phyloP scores from a whole-genome alignment of 2,888 invertebrate species.

The Meiosimyza platycephala region DNA sequence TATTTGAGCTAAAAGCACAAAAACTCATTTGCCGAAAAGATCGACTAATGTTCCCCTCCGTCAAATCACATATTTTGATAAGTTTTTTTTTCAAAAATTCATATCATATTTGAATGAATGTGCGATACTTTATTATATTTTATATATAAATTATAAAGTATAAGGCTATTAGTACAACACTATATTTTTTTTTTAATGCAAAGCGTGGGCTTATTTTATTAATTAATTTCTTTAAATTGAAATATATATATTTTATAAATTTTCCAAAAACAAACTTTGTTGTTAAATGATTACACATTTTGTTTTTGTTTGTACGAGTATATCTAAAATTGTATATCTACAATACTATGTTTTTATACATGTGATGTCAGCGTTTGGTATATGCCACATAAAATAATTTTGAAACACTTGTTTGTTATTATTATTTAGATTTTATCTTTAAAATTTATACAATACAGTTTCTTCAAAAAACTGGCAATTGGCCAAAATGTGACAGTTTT shows the following conservation, averaged over 20 bases:
- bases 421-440: background rate
- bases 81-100: too few relatives aligned
- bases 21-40: too few relatives aligned
- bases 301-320: background rate
- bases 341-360: too few relatives aligned
- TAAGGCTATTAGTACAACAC: background rate
- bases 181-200: background rate
- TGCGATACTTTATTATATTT: too few relatives aligned
- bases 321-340: too few relatives aligned
- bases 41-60: too few relatives aligned
- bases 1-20: too few relatives aligned
- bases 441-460: background rate
- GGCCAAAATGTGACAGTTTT: slow-evolving; percentile 9
- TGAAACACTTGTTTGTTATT: slow-evolving; percentile 3
- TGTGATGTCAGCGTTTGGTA: slow-evolving; percentile 4
- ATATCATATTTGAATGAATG: too few relatives aligned
- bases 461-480: background rate
- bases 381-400: background rate
- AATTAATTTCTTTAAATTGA: background rate
- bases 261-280: background rate
- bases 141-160: too few relatives aligned
- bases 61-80: too few relatives aligned
- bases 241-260: background rate
- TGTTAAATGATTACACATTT: background rate
- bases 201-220: background rate